phyloP scores from a whole-genome alignment of 2,888 invertebrate genomes.

The Sarcophaga caerulescens region DNA sequence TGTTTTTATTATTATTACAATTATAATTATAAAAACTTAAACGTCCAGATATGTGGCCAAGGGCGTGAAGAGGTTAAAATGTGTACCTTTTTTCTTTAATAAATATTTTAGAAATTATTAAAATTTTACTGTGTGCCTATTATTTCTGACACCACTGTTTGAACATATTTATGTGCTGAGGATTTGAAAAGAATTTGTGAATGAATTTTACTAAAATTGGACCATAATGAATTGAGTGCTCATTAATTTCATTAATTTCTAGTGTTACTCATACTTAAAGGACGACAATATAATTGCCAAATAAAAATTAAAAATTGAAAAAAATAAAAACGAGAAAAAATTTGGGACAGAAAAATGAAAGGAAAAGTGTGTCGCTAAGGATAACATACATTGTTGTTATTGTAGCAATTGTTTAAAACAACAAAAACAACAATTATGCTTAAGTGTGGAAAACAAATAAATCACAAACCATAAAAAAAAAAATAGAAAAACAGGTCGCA shows the following conservation, averaged over 20 bases:
- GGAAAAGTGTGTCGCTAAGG: slow-evolving; percentile 32
- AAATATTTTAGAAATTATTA: no score
- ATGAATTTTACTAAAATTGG: slow-evolving; percentile 27
- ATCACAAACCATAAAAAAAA: slow-evolving; percentile 20
- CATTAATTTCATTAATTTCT: slow-evolving; percentile 41
- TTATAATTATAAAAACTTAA: no score
- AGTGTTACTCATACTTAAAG: slow-evolving; percentile 31
- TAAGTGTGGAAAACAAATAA: slow-evolving; percentile 57
- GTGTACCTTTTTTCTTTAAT: no score
- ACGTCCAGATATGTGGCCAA: no score
- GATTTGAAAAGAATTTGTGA: slow-evolving; percentile 2
- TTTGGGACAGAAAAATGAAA: not conserved
- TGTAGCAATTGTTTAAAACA: slow-evolving; percentile 2
- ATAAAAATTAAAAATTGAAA: slow-evolving; percentile 24
- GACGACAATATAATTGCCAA: slow-evolving; percentile 14
- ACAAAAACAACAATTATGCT: slow-evolving; percentile 8
- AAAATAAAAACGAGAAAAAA: not conserved
- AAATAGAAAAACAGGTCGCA: slow-evolving; percentile 12
- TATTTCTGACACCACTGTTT: no score
- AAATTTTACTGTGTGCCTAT: no score
- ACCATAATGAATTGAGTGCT: slow-evolving; percentile 19
- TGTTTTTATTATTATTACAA: no score
- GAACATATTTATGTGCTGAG: no score
- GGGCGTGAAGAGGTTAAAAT: no score
- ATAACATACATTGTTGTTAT: slow-evolving; percentile 2